Evolutionary conservation across 2,113 vertebrate species (phyloP).

Genomic region (Aplodontia rufa): DNA sequence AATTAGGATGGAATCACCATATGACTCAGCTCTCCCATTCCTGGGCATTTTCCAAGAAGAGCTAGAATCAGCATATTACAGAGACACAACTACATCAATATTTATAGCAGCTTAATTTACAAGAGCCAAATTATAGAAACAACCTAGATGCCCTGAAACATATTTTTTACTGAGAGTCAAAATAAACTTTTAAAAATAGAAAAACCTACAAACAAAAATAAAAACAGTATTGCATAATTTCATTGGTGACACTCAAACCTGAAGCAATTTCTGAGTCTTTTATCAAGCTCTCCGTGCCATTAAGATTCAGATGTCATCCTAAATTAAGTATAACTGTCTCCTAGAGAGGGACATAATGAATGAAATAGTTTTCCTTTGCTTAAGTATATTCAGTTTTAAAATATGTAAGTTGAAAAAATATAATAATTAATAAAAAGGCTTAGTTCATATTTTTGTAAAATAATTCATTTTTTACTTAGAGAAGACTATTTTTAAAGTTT

Average conservation of each 20-base stretch:
- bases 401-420: background rate
- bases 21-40: too few species aligned
- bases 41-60: too few species aligned
- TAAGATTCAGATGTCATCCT: background rate
- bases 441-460: conserved; percentile 6
- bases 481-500: background rate
- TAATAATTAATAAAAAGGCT: background rate
- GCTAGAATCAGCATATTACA: too few species aligned
- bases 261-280: background rate
- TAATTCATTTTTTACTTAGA: background rate
- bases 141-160: too few species aligned
- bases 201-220: background rate
- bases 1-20: too few species aligned
- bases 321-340: background rate
- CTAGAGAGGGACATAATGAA: background rate
- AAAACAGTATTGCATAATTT: background rate
- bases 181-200: conserved; percentile 22
- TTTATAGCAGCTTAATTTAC: too few species aligned
- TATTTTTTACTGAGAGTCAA: background rate
- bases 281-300: background rate
- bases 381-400: conserved; percentile 7
- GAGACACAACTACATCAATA: too few species aligned
- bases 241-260: background rate
- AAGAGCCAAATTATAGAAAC: too few species aligned
- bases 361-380: background rate